A percentile compares a stretch with the other conserved stretches of the same genome.
Conservation (phyloP, 2,888 invertebrate genomes). For the Helleia helle region DNA sequence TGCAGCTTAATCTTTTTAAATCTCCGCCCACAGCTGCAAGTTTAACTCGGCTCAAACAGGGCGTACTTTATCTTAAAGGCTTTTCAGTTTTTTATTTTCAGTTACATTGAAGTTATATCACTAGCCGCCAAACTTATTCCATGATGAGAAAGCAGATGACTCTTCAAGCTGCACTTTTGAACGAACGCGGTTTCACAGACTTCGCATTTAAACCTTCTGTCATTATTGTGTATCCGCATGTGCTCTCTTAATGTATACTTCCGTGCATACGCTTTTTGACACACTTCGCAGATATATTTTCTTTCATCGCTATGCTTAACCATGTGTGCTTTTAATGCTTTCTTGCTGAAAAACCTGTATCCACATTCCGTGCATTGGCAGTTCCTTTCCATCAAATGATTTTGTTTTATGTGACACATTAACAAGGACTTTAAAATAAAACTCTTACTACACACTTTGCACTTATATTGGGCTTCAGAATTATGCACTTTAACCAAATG, state of each 20-base stretch:
- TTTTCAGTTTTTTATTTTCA: no score
- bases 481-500: conserved; percentile 58
- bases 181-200: conserved; percentile 47
- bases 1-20: no score
- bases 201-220: conserved; percentile 49
- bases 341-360: conserved; percentile 66
- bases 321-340: conserved; percentile 67
- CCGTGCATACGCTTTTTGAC: conserved; percentile 56
- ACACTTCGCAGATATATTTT: conserved; percentile 48
- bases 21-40: no score
- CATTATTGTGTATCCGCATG: conserved; percentile 58
- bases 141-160: conserved; percentile 52
- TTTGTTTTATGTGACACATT: conserved; percentile 56
- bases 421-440: conserved; percentile 50
- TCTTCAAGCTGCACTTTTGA: conserved; percentile 55
- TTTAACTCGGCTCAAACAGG: no score
- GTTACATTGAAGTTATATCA: conserved; percentile 31
- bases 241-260: conserved; percentile 47
- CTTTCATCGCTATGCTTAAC: conserved; percentile 59
- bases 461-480: conserved; percentile 52
- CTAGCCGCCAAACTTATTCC: conserved; percentile 49
- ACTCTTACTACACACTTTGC: conserved; percentile 47
- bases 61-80: no score
- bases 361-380: conserved; percentile 67
- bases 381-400: conserved; percentile 62